A percentile compares a stretch with the other conserved stretches of the same genome.
phyloP scores from a whole-genome alignment of 2,888 invertebrate genomes.

The Xanthorhoe designata region DNA sequence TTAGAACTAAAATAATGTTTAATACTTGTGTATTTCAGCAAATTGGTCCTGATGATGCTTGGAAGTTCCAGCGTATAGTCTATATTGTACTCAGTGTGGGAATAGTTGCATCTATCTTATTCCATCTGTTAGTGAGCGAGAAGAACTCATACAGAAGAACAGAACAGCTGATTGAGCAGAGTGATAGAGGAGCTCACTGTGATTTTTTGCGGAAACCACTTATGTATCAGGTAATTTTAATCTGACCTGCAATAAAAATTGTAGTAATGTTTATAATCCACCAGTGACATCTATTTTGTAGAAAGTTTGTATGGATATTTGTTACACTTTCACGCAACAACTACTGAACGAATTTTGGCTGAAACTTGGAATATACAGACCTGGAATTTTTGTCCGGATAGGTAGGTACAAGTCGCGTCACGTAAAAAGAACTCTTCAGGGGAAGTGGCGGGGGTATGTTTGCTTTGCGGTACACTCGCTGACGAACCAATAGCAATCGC shows the following conservation, averaged over 20 bases:
- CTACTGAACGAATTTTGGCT: no score
- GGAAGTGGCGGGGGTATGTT: no score
- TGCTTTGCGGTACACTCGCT: no score
- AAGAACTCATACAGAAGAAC: slow-evolving; percentile 58
- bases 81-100: slow-evolving; percentile 89
- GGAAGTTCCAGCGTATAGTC: slow-evolving; percentile 89
- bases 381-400: no score
- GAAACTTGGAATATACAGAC: no score
- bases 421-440: no score
- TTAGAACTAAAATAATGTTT: not conserved
- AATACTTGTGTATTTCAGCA: slow-evolving; percentile 65
- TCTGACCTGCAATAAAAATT: not conserved
- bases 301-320: no score
- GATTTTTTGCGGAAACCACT: slow-evolving; percentile 66
- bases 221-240: slow-evolving; percentile 71
- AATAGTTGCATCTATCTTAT: slow-evolving; percentile 87
- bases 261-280: no score
- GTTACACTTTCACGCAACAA: no score
- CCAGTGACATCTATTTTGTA: no score
- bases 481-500: no score
- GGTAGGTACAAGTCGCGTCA: no score
- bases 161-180: slow-evolving; percentile 54
- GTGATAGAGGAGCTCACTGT: slow-evolving; percentile 61
- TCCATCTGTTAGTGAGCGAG: slow-evolving; percentile 90
- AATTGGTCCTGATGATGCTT: slow-evolving; percentile 88